Evolutionary conservation across 2,888 invertebrate species (phyloP).

Genomic region (Gryllus longicercus): DNA sequence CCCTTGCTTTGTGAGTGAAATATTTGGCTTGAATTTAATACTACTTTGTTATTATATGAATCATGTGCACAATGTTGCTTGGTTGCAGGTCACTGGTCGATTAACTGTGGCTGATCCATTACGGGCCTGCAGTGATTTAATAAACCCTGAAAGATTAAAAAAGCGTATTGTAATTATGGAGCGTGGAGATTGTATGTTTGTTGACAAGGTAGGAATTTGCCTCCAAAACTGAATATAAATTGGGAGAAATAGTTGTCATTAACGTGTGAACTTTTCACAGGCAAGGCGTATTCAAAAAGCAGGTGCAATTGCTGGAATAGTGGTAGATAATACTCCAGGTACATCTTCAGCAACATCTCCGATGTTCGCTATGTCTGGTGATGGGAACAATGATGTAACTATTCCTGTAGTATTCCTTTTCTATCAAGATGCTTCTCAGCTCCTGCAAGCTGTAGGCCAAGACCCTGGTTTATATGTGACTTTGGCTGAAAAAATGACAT

Average conservation of each 20-base stretch:
- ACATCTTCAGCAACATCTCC: conserved; percentile 72
- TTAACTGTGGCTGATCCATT: conserved; percentile 66
- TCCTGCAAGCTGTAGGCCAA: conserved; percentile 58
- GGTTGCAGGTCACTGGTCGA: conserved; percentile 57
- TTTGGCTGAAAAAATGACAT: conserved; percentile 40
- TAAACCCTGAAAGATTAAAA: conserved; percentile 56
- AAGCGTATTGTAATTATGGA: conserved; percentile 82
- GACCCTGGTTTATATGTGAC: conserved; percentile 57
- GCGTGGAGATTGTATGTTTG: conserved; percentile 92
- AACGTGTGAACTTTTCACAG: conserved; percentile 41
- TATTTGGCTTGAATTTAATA: neutral
- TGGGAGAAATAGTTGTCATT: neutral
- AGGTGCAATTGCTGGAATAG: conserved; percentile 80
- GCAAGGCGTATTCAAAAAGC: conserved; percentile 76
- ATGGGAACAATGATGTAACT: conserved; percentile 78
- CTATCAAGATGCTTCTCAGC: conserved; percentile 66
- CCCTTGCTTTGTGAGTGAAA: conserved; percentile 27
- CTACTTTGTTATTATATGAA: neutral
- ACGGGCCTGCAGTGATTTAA: conserved; percentile 58
- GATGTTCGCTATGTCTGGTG: conserved; percentile 95
- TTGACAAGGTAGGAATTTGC: conserved; percentile 68
- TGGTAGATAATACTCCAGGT: conserved; percentile 76
- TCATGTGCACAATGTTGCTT: neutral
- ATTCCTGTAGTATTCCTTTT: conserved; percentile 92
- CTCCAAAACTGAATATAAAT: conserved; percentile 12